Conservation (phyloP, 1,140 invertebrate genomes). For the Doryteuthis pealeii region DNA sequence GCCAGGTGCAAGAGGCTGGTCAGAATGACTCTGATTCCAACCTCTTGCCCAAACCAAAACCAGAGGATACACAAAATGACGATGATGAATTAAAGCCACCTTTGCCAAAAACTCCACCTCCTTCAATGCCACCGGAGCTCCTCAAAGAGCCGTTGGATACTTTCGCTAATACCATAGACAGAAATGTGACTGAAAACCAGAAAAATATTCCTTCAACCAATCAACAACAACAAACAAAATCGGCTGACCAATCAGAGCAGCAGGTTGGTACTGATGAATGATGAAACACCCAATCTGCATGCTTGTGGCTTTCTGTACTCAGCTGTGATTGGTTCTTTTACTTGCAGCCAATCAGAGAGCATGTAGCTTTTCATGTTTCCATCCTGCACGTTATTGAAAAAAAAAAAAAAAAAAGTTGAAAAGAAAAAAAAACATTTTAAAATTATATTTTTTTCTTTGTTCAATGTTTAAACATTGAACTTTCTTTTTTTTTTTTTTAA, state of each 20-base stretch:
- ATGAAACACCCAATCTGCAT: too few relatives aligned
- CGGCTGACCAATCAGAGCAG: not conserved
- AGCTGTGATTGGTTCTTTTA: not conserved
- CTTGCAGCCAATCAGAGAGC: too few relatives aligned
- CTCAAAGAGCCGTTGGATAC: constrained; percentile 13
- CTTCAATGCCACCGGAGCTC: constrained; percentile 19
- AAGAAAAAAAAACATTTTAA: too few relatives aligned
- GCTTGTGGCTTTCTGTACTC: not conserved
- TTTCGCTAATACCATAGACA: constrained; percentile 17
- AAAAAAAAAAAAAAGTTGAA: too few relatives aligned
- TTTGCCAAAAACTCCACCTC: constrained; percentile 21
- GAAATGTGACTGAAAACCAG: not conserved
- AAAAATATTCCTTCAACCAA: not conserved
- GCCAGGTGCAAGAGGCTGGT: not conserved
- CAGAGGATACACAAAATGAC: constrained; percentile 13
- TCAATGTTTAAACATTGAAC: too few relatives aligned
- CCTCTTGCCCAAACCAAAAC: constrained; percentile 11
- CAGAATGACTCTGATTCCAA: constrained; percentile 55
- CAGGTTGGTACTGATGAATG: not conserved
- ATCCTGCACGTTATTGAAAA: too few relatives aligned
- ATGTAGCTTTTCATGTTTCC: too few relatives aligned
- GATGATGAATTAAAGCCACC: constrained; percentile 15
- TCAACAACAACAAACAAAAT: not conserved
- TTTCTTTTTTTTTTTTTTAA: too few relatives aligned
- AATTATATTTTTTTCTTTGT: too few relatives aligned